Evolutionary conservation across 37 sponge, comb jelly and placozoan genomes (phyloP).

Genomic region (Bolinopsis microptera): DNA sequence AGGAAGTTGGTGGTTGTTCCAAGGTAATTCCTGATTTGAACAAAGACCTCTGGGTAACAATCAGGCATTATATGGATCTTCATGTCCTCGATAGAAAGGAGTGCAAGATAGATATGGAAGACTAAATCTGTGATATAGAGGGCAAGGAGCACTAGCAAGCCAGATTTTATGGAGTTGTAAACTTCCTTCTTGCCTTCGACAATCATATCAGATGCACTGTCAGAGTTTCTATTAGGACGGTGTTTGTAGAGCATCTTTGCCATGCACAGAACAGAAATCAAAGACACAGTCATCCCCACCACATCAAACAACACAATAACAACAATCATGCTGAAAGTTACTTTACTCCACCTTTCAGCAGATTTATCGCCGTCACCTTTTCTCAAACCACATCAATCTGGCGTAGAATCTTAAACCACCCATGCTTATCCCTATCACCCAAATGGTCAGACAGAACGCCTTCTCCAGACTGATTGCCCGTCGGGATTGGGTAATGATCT

Average conservation of each 20-base stretch:
- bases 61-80: not conserved
- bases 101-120: not conserved
- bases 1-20: slow-evolving; percentile 14
- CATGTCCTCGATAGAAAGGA: not conserved
- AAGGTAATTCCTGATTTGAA: not conserved
- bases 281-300: not conserved
- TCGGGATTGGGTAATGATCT: not conserved
- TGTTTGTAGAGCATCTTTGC: not conserved
- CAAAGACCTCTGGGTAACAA: not conserved
- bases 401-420: not conserved
- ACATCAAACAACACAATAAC: not conserved
- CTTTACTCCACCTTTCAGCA: not conserved
- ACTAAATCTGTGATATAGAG: not conserved
- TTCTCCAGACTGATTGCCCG: not conserved
- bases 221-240: not conserved
- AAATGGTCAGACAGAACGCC: not conserved
- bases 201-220: too few relatives aligned
- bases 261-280: not conserved
- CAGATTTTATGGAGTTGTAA: not conserved
- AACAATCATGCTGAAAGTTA: not conserved
- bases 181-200: not conserved
- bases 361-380: too few relatives aligned
- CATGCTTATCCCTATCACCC: not conserved
- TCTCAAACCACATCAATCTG: too few relatives aligned
- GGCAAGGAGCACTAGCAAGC: not conserved